Evolutionary conservation across 2,888 invertebrate species (phyloP).

Genomic region (Asteroscopus sphinx): DNA sequence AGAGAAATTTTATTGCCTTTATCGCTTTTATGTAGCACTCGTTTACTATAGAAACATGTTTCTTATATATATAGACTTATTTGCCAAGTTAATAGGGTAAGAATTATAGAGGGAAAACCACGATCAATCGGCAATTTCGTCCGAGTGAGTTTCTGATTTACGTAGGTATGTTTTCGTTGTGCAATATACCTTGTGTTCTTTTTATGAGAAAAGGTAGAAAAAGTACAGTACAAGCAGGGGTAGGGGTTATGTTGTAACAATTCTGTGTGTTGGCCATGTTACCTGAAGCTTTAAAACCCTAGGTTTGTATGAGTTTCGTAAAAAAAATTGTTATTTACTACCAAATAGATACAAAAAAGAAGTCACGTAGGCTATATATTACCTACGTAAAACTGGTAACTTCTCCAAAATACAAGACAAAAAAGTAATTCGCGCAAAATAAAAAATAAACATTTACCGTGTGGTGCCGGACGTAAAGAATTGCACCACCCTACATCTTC

Average conservation of each 20-base stretch:
- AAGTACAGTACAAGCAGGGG: slow-evolving; percentile 1
- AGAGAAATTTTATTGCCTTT: background rate
- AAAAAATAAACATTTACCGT: too few relatives aligned
- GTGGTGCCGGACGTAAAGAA: too few relatives aligned
- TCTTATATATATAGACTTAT: background rate
- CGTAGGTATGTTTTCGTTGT: slow-evolving; percentile 23
- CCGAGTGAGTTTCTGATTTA: slow-evolving; percentile 25
- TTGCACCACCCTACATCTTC: too few relatives aligned
- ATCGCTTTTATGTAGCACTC: background rate
- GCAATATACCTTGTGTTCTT: slow-evolving; percentile 18
- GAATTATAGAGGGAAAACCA: background rate
- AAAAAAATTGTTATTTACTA: too few relatives aligned
- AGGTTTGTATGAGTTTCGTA: too few relatives aligned
- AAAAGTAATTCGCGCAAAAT: too few relatives aligned
- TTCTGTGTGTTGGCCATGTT: background rate
- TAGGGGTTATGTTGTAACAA: too few relatives aligned
- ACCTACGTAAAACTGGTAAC: too few relatives aligned
- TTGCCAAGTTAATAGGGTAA: slow-evolving; percentile 17
- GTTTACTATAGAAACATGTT: background rate
- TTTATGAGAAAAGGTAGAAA: slow-evolving; percentile 20
- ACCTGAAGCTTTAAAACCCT: too few relatives aligned
- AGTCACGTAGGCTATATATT: too few relatives aligned
- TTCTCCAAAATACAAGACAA: too few relatives aligned
- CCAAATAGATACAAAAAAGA: too few relatives aligned
- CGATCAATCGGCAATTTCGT: slow-evolving; percentile 24